A percentile compares a stretch with the other conserved stretches of the same genome.
These are phyloP conservation scores for Sphecodes monilicornis DNA, from an alignment of 2,888 invertebrate genomes.

Conservation along the genomic window DNA sequence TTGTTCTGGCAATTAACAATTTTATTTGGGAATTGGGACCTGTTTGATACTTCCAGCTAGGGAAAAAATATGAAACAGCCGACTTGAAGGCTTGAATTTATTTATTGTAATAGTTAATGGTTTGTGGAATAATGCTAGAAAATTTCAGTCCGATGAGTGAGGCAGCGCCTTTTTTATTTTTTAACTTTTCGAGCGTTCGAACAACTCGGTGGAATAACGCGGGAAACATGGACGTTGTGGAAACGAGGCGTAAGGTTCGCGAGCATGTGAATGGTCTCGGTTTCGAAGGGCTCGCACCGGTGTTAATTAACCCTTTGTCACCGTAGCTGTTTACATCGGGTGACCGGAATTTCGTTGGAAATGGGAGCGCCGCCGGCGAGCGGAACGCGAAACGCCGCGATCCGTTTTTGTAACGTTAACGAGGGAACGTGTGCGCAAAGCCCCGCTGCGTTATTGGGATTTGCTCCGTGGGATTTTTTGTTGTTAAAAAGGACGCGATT, in stretches of 20 bases:
- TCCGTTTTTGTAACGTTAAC: constrained; percentile 7
- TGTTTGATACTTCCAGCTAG: background rate
- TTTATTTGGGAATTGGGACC: background rate
- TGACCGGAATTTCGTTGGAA: constrained; percentile 2
- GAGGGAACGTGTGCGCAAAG: background rate
- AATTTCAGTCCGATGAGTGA: background rate
- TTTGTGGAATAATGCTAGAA: background rate
- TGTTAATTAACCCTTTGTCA: constrained; percentile 10
- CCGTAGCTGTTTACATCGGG: constrained; percentile 1
- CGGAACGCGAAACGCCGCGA: constrained; percentile 3
- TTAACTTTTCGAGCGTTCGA: background rate
- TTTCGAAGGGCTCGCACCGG: background rate
- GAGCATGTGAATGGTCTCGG: background rate
- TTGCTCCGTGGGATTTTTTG: constrained; percentile 9
- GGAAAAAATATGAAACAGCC: background rate
- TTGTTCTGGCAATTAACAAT: background rate
- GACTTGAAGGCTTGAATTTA: background rate
- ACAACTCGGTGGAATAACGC: background rate
- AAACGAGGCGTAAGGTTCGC: background rate
- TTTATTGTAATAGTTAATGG: background rate
- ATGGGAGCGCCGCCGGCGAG: background rate
- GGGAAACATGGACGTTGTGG: background rate
- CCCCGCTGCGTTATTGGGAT: background rate
- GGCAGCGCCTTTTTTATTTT: background rate
- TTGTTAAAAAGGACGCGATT: background rate